These are phyloP conservation scores for Danionella dracula DNA, from an alignment of 2,797 vertebrate species.

Conservation along the genomic window DNA sequence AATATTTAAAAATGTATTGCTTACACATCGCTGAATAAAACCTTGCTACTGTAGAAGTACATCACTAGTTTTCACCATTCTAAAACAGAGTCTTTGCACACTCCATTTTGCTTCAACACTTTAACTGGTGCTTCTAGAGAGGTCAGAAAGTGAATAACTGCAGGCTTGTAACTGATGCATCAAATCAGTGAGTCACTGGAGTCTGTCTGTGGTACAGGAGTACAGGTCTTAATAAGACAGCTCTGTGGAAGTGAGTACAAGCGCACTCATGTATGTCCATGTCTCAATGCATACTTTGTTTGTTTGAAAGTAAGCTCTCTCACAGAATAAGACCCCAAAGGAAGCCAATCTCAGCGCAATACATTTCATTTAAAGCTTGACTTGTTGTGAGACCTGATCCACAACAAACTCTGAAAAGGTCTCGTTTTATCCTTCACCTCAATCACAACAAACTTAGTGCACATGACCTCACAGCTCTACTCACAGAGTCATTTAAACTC, in stretches of 20 bases:
- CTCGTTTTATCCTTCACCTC: conserved; percentile 25
- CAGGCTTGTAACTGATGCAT: not conserved
- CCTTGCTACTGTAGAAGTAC: too few species aligned
- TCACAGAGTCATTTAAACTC: conserved; percentile 22
- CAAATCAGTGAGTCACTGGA: not conserved
- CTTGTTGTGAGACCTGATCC: not conserved
- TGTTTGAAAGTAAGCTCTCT: not conserved
- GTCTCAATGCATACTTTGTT: not conserved
- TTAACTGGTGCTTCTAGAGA: not conserved
- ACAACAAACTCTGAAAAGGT: conserved; percentile 11
- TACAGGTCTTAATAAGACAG: not conserved
- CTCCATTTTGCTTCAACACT: too few species aligned
- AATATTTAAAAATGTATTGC: too few species aligned
- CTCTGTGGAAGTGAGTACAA: not conserved
- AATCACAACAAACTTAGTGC: conserved; percentile 16
- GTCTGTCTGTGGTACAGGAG: not conserved
- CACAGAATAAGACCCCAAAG: not conserved
- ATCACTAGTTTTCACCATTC: too few species aligned
- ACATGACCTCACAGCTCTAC: conserved; percentile 9
- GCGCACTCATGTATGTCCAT: not conserved
- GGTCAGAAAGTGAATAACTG: conserved; percentile 5
- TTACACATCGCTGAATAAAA: too few species aligned
- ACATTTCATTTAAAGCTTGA: conserved; percentile 1
- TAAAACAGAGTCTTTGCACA: too few species aligned
- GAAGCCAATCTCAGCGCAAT: conserved; percentile 26